Evolutionary conservation across 1,140 invertebrate species (phyloP).

Genomic region (Tetranychus urticae): DNA sequence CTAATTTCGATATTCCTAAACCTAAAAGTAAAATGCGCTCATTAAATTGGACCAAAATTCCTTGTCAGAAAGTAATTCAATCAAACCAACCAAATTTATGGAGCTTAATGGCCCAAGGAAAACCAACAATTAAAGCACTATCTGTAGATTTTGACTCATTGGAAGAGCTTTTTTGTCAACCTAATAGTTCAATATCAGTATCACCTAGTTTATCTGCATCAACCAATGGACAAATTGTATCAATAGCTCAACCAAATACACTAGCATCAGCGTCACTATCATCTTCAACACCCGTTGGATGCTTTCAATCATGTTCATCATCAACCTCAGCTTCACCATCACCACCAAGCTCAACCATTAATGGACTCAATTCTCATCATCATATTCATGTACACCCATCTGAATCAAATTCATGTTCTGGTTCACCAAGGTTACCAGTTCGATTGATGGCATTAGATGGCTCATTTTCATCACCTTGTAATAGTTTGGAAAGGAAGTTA

Average conservation of each 20-base stretch:
- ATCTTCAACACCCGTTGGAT: background rate
- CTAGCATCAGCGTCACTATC: background rate
- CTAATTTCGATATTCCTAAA: conserved; percentile 28
- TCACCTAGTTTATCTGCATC: background rate
- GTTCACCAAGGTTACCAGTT: background rate
- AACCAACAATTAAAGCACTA: conserved; percentile 60
- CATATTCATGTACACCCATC: background rate
- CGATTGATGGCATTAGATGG: background rate
- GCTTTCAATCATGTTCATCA: background rate
- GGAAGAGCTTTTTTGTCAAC: conserved; percentile 73
- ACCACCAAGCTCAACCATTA: background rate
- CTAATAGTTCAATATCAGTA: conserved; percentile 20
- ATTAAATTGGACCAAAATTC: conserved; percentile 81
- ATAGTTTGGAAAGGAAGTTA: background rate
- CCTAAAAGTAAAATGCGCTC: conserved; percentile 84
- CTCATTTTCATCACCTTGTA: background rate
- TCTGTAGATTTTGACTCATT: conserved; percentile 73
- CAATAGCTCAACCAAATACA: background rate
- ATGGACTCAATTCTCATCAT: background rate
- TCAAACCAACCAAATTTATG: conserved; percentile 15
- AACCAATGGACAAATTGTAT: background rate
- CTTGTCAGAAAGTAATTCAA: conserved; percentile 30
- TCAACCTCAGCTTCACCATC: background rate
- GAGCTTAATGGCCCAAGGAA: conserved; percentile 9
- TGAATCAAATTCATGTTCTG: background rate